Evolutionary conservation across 2,113 vertebrate genomes (phyloP).

Genomic region (Lichenostomus cassidix): DNA sequence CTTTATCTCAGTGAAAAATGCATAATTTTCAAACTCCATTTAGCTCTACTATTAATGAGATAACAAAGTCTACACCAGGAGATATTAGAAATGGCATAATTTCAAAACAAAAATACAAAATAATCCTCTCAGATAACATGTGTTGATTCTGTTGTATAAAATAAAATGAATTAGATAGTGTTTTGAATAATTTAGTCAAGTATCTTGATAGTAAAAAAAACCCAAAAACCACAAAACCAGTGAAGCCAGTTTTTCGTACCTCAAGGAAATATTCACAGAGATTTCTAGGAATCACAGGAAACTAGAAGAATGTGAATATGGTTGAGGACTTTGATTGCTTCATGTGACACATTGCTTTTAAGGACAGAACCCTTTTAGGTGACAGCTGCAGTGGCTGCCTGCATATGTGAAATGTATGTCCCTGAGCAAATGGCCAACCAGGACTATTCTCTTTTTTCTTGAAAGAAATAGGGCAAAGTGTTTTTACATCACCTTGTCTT

Average conservation of each 20-base stretch:
- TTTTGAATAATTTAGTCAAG: neutral
- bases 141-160: neutral
- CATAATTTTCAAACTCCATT: neutral
- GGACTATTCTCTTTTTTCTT: neutral
- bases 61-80: neutral
- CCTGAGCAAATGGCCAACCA: neutral
- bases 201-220: neutral
- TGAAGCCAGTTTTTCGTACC: neutral
- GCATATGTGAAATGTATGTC: neutral
- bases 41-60: neutral
- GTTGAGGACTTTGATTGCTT: neutral
- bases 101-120: neutral
- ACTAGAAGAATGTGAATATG: neutral
- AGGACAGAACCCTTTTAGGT: neutral
- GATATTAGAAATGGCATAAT: fast-evolving
- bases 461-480: neutral
- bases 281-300: neutral
- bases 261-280: neutral
- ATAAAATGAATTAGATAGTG: neutral
- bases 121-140: neutral
- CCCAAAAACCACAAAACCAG: neutral
- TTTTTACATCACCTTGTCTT: neutral
- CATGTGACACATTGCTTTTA: neutral
- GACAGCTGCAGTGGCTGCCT: neutral
- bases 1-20: neutral